These are phyloP conservation scores for Chaetodon trifasciatus DNA, from an alignment of 2,797 vertebrate genomes.

Conservation along the genomic window DNA sequence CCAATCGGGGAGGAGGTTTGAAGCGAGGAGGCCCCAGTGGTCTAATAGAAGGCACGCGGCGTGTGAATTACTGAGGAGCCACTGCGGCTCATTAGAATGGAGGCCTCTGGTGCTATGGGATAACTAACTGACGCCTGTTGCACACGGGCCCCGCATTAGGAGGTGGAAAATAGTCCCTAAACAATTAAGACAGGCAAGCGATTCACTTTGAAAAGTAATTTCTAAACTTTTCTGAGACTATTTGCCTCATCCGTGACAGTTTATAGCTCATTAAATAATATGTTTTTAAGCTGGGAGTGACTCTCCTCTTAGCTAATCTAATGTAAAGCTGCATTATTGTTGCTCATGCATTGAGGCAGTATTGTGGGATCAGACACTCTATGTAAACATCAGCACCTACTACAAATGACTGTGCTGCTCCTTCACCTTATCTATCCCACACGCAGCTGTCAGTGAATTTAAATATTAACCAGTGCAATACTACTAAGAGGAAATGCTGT, in stretches of 20 bases:
- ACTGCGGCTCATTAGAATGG: slow-evolving; percentile 83
- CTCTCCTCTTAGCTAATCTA: background rate
- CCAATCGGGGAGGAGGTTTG: slow-evolving; percentile 91
- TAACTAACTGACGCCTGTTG: slow-evolving; percentile 87
- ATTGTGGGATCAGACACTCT: background rate
- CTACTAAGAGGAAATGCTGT: slow-evolving; percentile 3
- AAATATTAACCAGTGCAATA: slow-evolving; percentile 46
- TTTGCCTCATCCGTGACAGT: background rate
- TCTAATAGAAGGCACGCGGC: slow-evolving; percentile 98
- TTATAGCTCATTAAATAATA: slow-evolving; percentile 2
- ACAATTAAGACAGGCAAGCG: slow-evolving; percentile 71
- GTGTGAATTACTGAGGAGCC: slow-evolving; percentile 87
- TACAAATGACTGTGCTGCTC: slow-evolving; percentile 11
- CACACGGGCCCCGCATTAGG: slow-evolving; percentile 79
- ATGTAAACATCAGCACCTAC: slow-evolving; percentile 41
- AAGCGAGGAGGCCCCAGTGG: slow-evolving; percentile 89
- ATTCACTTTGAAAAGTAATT: slow-evolving; percentile 61
- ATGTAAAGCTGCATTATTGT: slow-evolving; percentile 8
- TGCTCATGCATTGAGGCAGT: background rate
- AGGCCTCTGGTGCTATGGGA: slow-evolving; percentile 82
- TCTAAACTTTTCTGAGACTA: slow-evolving; percentile 39
- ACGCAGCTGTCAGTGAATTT: slow-evolving; percentile 30
- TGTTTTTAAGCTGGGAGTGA: slow-evolving; percentile 11
- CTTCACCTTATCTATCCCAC: slow-evolving; percentile 32
- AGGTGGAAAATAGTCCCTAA: slow-evolving; percentile 67